These are phyloP conservation scores for Dynastes hyllus DNA, from an alignment of 2,888 invertebrate species.

Conservation along the genomic window DNA sequence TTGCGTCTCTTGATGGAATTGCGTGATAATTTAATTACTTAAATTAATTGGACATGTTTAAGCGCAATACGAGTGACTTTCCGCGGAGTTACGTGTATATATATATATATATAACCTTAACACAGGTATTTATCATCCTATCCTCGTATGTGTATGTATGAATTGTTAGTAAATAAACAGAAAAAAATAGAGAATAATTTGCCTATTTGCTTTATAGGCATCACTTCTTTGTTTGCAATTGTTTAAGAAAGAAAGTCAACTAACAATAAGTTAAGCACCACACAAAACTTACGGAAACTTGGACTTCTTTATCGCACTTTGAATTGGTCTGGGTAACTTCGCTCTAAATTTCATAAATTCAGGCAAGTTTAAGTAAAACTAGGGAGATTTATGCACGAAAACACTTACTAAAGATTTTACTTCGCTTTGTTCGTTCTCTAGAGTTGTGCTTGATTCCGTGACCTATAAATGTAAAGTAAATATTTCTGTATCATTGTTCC, in stretches of 20 bases:
- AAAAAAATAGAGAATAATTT: too few species aligned
- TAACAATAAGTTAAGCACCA: slow-evolving; percentile 17
- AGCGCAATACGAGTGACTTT: too few species aligned
- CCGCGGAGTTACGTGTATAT: too few species aligned
- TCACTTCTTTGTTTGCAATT: background rate
- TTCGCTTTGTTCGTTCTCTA: background rate
- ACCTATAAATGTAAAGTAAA: slow-evolving; percentile 25
- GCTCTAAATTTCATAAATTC: slow-evolving; percentile 19
- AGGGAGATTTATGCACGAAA: slow-evolving; percentile 9
- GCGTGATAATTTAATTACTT: too few species aligned
- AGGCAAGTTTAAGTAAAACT: background rate
- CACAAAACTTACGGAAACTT: slow-evolving; percentile 39
- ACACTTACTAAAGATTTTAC: slow-evolving; percentile 29
- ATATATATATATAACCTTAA: too few species aligned
- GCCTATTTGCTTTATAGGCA: background rate
- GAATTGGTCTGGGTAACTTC: background rate
- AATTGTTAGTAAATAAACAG: too few species aligned
- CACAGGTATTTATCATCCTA: too few species aligned
- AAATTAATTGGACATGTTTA: too few species aligned
- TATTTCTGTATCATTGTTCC: background rate
- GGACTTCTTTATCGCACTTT: slow-evolving; percentile 34
- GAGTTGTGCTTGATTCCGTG: background rate
- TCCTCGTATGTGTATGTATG: too few species aligned
- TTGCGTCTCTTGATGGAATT: too few species aligned
- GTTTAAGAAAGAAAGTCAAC: background rate